phyloP scores from a whole-genome alignment of 2,797 vertebrate species.

The Columba guinea region DNA sequence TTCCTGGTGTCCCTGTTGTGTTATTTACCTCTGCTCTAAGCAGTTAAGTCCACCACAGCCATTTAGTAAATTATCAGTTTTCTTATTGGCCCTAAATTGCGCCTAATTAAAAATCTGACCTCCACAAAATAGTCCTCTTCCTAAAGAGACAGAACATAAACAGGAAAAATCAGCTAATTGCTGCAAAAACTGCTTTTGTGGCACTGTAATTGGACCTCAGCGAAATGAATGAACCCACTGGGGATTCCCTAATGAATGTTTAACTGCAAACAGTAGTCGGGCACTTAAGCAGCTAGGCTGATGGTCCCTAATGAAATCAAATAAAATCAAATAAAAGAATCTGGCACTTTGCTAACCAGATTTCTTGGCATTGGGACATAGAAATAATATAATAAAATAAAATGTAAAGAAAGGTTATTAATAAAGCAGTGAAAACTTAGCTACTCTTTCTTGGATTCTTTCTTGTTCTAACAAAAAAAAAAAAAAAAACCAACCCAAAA shows the following conservation, averaged over 20 bases:
- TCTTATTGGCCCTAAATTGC: conserved; percentile 93
- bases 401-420: conserved; percentile 81
- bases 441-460: conserved; percentile 1
- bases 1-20: conserved; percentile 70
- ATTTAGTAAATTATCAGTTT: conserved; percentile 91
- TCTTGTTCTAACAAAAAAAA: neutral
- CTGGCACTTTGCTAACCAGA: conserved; percentile 91
- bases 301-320: conserved; percentile 89
- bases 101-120: conserved; percentile 94
- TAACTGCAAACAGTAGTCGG: conserved; percentile 95
- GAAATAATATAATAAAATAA: conserved; percentile 81
- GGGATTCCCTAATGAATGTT: conserved; percentile 94
- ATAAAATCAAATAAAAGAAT: conserved; percentile 93
- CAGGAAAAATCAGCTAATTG: conserved; percentile 98
- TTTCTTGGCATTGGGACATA: conserved; percentile 79
- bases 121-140: conserved; percentile 85
- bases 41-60: conserved; percentile 80
- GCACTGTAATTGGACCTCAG: conserved; percentile 93
- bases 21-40: conserved; percentile 79
- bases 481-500: neutral
- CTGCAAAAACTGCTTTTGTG: conserved; percentile 86
- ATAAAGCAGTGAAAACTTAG: conserved; percentile 69
- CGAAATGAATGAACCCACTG: conserved; percentile 93
- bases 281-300: conserved; percentile 81
- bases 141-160: conserved; percentile 94